Base-by-base conservation (phyloP, 2,113 vertebrate species). In the Salminus brasiliensis region DNA sequence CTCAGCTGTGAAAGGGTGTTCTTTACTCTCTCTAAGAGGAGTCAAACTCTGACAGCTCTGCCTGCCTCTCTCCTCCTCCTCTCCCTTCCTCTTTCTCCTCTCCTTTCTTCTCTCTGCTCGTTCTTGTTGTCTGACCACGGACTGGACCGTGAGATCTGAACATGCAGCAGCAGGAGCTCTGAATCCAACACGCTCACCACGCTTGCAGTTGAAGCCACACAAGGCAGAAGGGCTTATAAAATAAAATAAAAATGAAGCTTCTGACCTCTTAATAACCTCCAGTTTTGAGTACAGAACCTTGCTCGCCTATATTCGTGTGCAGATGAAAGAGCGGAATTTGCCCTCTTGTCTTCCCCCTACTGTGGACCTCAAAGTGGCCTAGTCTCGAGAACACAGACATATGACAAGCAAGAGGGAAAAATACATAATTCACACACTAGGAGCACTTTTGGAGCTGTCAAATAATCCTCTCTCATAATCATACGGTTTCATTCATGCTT, bases 401-500 rank as follows among this genome's bases (percentile, higher is more conserved):
- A 60, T 55, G 41, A 72, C 45, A 65, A 60, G 62, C 30, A 10
- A 13, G 6, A 15, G 30, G 23, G n/a, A 10, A n/a, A 76, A 53
- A 86, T 84, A 49, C 63, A 86, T 79, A 45, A 83, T 82, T 86
- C 60, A 45, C 27, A 85, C 68, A 41, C 49, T 21, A 8, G 10
- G 30, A 55, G 68, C 45, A 47, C 10, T 41, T 49, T 73, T n/a
- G 81, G 57, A 69, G 39, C 60, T 72, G 65, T 83, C 53, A 79
- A 57, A 45, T 29, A 53, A 63, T 59, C 72, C 36, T 55, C 59
- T 52, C 53, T 71, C 81, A 81, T 84, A 89, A 90, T 89, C 80
- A 75, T n/a, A 74, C 72, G 30, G 86, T 90, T 90, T 88, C 72
- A 82, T 77, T 82, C 73, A 27, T 77, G 18, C 47, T 41, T 57